Percentiles rank a stretch among this genome's conserved stretches.
These are phyloP conservation scores for Labeo calbasu DNA, from an alignment of 2,797 vertebrate species.

Conservation along the genomic window DNA sequence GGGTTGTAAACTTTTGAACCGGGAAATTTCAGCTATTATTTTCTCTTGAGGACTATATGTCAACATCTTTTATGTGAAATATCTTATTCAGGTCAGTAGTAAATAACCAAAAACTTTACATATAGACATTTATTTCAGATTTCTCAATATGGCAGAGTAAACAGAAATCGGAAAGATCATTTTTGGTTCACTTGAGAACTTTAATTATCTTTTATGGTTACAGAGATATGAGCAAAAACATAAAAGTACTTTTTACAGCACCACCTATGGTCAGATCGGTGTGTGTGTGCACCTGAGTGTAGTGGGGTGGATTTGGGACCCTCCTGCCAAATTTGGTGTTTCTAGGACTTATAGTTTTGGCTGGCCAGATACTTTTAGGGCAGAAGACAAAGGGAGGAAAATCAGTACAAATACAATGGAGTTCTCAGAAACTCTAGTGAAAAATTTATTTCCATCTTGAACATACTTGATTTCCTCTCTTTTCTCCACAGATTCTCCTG, in stretches of 20 bases:
- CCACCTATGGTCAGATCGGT: neutral
- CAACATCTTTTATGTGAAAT: no score
- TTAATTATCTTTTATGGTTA: neutral
- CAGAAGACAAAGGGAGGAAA: neutral
- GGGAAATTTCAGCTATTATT: no score
- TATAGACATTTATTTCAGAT: neutral
- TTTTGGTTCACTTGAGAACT: neutral
- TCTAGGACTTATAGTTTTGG: neutral
- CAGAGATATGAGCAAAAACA: neutral
- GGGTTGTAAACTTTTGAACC: no score
- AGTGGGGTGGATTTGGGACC: neutral
- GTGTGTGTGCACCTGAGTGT: neutral
- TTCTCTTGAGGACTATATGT: no score
- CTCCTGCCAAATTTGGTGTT: neutral
- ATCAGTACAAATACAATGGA: neutral
- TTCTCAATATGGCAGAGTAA: neutral
- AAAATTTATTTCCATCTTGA: neutral
- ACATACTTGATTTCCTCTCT: constrained; percentile 10
- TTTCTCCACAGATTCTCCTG: neutral
- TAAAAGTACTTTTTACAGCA: neutral
- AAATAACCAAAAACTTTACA: neutral
- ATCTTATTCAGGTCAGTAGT: no score
- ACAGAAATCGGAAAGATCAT: neutral
- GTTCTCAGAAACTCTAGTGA: neutral
- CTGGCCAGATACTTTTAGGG: neutral